Conservation (phyloP, 2,888 invertebrate genomes). For the Uropetala carovei region DNA sequence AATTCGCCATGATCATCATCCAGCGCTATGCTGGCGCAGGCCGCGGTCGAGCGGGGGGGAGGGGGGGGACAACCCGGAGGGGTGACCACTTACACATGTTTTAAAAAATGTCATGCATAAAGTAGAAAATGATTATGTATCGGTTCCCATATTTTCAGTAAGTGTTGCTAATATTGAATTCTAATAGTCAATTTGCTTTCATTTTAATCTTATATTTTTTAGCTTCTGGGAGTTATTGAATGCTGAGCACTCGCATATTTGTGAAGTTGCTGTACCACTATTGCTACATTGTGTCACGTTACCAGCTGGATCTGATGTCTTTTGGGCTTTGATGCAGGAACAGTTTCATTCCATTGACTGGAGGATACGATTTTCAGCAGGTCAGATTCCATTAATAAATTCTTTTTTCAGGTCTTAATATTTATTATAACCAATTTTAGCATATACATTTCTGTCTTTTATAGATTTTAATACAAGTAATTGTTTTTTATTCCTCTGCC, state of each 20-base stretch:
- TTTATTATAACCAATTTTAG: not conserved
- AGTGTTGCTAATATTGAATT: too few species aligned
- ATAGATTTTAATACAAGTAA: not conserved
- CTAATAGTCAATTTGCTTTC: not conserved
- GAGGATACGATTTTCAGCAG: slow-evolving; percentile 92
- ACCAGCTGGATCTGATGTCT: slow-evolving; percentile 94
- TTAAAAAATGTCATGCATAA: too few species aligned
- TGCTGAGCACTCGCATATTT: slow-evolving; percentile 95
- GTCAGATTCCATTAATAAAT: slow-evolving; percentile 72
- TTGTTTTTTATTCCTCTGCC: too few species aligned
- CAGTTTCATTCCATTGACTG: slow-evolving; percentile 95
- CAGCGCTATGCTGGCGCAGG: too few species aligned
- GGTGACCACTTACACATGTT: too few species aligned
- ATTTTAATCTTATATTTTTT: slow-evolving; percentile 69
- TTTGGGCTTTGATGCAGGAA: slow-evolving; percentile 96
- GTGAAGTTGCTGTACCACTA: slow-evolving; percentile 93
- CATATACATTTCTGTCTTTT: not conserved
- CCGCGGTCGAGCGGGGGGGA: too few species aligned
- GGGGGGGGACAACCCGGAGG: too few species aligned
- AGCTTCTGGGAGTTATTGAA: slow-evolving; percentile 96
- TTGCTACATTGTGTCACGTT: slow-evolving; percentile 96
- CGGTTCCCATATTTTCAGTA: too few species aligned
- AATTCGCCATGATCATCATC: too few species aligned
- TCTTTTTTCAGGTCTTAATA: not conserved
- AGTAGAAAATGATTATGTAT: too few species aligned